These are phyloP conservation scores for Colistium nudipinnis DNA, from an alignment of 2,113 vertebrate genomes.

Conservation along the genomic window DNA sequence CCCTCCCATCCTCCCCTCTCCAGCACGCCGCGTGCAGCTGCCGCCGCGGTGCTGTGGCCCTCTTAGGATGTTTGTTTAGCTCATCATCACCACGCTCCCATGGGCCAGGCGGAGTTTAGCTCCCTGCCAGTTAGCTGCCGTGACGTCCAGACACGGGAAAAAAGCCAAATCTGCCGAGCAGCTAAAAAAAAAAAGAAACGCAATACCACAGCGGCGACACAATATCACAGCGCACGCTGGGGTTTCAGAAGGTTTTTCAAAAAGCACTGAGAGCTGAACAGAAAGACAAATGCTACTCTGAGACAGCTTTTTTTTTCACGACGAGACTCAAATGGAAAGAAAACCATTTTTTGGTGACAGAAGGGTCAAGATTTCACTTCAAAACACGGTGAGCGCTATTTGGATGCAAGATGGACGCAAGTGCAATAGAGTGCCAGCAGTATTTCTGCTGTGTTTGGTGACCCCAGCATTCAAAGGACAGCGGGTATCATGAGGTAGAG, in stretches of 20 bases:
- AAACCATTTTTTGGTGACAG: neutral
- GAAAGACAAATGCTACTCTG: neutral
- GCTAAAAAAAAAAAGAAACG: no score
- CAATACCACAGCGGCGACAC: slow-evolving; percentile 11
- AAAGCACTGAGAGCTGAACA: slow-evolving; percentile 12
- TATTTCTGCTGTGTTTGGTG: slow-evolving; percentile 9
- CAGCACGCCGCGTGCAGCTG: slow-evolving; percentile 46
- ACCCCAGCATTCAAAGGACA: neutral
- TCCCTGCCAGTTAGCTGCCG: slow-evolving; percentile 67
- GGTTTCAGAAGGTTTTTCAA: slow-evolving; percentile 22
- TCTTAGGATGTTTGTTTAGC: slow-evolving; percentile 70
- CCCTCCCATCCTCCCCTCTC: neutral
- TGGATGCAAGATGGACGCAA: slow-evolving; percentile 5
- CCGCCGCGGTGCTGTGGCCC: slow-evolving; percentile 13
- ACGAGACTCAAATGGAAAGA: neutral
- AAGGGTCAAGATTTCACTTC: neutral
- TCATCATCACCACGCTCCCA: slow-evolving; percentile 69
- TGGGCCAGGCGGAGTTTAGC: slow-evolving; percentile 62
- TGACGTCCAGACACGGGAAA: slow-evolving; percentile 50
- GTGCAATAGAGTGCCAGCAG: neutral
- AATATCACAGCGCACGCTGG: slow-evolving; percentile 14
- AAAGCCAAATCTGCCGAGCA: slow-evolving; percentile 48
- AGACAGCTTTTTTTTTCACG: neutral
- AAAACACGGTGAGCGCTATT: neutral
- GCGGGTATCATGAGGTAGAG: neutral